Percentiles rank a stretch among this genome's conserved stretches.
Evolutionary conservation across 2,113 vertebrate genomes (phyloP).

Genomic region (Lutjanus erythropterus): DNA sequence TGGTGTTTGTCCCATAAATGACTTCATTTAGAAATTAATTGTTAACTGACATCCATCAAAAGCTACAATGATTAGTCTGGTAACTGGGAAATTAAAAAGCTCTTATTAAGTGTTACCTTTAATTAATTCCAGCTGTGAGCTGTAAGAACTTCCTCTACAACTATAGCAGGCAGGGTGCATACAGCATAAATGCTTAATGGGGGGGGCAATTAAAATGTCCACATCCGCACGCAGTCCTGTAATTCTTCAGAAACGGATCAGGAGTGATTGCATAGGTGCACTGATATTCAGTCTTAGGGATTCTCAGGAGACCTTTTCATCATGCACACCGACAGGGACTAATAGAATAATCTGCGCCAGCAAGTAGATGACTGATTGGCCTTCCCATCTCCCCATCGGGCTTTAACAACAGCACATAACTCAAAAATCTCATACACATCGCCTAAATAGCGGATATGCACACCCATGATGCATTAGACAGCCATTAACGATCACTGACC

Average conservation of each 20-base stretch:
- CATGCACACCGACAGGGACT: conserved; percentile 33
- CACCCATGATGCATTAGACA: conserved; percentile 49
- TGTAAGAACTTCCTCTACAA: conserved; percentile 3
- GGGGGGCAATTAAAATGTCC: neutral
- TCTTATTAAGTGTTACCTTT: conserved; percentile 26
- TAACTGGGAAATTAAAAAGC: conserved; percentile 1
- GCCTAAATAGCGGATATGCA: conserved; percentile 43
- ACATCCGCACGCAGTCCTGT: conserved; percentile 3
- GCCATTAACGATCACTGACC: conserved; percentile 56
- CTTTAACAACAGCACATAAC: conserved; percentile 67
- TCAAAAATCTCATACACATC: conserved; percentile 48
- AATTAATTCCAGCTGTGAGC: conserved; percentile 4
- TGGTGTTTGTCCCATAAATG: neutral
- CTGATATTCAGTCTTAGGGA: conserved; percentile 15
- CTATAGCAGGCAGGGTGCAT: neutral
- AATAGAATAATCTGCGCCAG: conserved; percentile 52
- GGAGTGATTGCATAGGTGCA: conserved; percentile 28
- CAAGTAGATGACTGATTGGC: conserved; percentile 52
- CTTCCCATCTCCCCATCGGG: conserved; percentile 34
- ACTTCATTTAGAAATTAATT: neutral
- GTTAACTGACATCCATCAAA: neutral
- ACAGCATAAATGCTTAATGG: neutral
- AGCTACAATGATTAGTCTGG: neutral
- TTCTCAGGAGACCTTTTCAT: conserved; percentile 53
- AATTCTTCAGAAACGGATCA: conserved; percentile 16